Conservation (phyloP, 2,113 vertebrate species). For the Ictalurus punctatus region DNA sequence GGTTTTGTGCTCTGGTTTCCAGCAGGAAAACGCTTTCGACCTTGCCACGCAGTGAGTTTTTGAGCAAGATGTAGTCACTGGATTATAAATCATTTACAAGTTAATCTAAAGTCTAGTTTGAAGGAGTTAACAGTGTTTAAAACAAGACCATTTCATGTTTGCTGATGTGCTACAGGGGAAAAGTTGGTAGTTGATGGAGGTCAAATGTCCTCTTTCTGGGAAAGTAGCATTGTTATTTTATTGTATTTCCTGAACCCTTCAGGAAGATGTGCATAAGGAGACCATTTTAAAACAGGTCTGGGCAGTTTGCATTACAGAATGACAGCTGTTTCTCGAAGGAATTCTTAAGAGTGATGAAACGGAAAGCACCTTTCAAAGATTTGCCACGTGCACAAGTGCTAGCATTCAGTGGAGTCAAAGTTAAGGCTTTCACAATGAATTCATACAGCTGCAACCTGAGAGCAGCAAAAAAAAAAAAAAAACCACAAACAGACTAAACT, state of each 20-base stretch:
- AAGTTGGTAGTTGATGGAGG: too few relatives aligned
- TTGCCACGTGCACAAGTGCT: neutral
- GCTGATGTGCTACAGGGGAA: too few relatives aligned
- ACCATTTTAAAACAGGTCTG: conserved; percentile 38
- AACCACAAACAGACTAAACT: neutral
- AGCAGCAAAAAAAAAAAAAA: neutral
- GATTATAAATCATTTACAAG: too few relatives aligned
- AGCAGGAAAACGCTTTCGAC: too few relatives aligned
- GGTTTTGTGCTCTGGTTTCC: too few relatives aligned
- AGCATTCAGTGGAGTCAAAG: neutral
- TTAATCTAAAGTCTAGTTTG: too few relatives aligned
- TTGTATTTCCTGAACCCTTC: neutral
- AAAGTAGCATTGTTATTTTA: neutral
- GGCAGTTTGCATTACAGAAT: conserved; percentile 4
- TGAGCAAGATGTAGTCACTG: too few relatives aligned
- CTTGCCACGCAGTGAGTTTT: too few relatives aligned
- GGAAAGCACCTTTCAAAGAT: neutral
- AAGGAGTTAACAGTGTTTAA: too few relatives aligned
- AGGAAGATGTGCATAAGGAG: neutral
- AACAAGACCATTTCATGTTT: too few relatives aligned
- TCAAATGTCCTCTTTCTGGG: too few relatives aligned
- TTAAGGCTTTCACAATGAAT: neutral
- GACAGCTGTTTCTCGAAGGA: neutral
- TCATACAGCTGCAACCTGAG: neutral
- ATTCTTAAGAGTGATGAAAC: neutral